These are phyloP conservation scores for Brachionus rotundiformis DNA, from an alignment of 1,140 invertebrate species.

Conservation along the genomic window DNA sequence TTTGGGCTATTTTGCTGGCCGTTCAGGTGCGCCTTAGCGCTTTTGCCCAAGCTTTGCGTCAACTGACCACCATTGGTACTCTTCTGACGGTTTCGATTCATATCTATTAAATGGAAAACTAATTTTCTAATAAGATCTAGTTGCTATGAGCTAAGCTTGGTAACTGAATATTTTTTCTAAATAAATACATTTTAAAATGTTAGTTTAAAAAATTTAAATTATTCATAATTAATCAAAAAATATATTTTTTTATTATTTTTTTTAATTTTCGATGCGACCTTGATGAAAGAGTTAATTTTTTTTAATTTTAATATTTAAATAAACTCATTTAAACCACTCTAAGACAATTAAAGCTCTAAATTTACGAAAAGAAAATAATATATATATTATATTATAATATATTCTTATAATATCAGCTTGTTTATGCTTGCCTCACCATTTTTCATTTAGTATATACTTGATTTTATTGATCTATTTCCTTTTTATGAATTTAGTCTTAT, in stretches of 20 bases:
- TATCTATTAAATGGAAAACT: not conserved
- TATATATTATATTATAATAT: not conserved
- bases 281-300: not conserved
- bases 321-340: not conserved
- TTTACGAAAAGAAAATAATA: not conserved
- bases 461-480: not conserved
- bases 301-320: not conserved
- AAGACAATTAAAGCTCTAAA: not conserved
- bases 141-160: not conserved
- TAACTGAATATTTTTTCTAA: constrained; percentile 17
- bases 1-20: not conserved
- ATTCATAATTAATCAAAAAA: constrained; percentile 18
- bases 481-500: not conserved
- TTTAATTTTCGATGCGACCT: not conserved
- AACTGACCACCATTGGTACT: not conserved
- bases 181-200: constrained; percentile 7
- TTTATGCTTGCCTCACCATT: constrained; percentile 7
- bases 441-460: not conserved
- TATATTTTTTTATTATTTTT: not conserved
- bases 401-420: not conserved
- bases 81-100: constrained; percentile 18
- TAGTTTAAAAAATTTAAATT: constrained; percentile 1
- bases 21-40: not conserved
- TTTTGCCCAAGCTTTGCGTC: not conserved
- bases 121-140: not conserved